Base-by-base conservation (phyloP, 2,888 invertebrate genomes). In the Belgica antarctica region DNA sequence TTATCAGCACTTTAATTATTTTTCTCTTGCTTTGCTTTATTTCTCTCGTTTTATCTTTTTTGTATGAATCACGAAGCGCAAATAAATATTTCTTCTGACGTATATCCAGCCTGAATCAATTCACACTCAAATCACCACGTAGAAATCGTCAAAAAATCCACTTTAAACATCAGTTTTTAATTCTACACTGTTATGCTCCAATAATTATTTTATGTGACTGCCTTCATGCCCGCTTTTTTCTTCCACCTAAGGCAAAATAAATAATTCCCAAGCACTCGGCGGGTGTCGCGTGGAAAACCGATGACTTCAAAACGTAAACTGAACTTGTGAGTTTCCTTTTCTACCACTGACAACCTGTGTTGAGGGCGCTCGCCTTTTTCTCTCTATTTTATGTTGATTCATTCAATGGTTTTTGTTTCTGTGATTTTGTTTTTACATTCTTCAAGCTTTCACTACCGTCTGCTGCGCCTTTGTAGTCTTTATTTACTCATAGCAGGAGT, bases 301-400 rank as follows among this genome's bases (percentile, higher is more conserved):
- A 46, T 47, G 65, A 47, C 28, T 66, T 66, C 65, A 66, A 25
- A 66, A 66, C 41, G 47, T 66, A 46, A 66, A 66, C 65, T 66
- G 47, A 63, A 66, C 65, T 22, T 15, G 65, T 25, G 46, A 46
- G 47, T 25, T 61, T 22, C 25, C 25, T 63, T 63, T 41, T 31
- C 19, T 28, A 25, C 27, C 19, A n/a, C 47, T 34, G 25, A 65
- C 65, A 62, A 17, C 34, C 31, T 17, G 52, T 22, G 52, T 52
- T n/a, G 41, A 41, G 41, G n/a, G 31, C 41, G 4, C 12, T 41
- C 12, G 52, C 52, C 22, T 52, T 52, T 41, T n/a, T 52, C 52
- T 52, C 52, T 52, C 52, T 7, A 52, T 52, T 52, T 12, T 41
- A 52, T 52, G 52, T 52, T 52, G 52, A 52, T 52, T 52, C 52